phyloP scores from a whole-genome alignment of 2,888 invertebrate genomes.

The Atrina japonica region DNA sequence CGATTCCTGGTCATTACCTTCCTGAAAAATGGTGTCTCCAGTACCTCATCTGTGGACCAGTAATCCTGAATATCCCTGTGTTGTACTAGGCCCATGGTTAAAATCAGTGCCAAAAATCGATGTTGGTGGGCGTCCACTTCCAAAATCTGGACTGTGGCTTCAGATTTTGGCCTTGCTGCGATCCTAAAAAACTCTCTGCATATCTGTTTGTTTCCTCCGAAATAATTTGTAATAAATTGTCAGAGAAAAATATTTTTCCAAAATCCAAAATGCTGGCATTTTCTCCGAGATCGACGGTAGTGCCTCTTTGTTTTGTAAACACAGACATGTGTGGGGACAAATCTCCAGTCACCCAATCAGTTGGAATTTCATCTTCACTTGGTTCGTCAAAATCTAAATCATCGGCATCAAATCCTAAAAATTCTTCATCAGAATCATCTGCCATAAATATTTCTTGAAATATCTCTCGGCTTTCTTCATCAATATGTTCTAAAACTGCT shows the following conservation, averaged over 20 bases:
- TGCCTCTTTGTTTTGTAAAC: no score
- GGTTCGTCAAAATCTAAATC: conserved; percentile 22
- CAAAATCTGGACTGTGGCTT: no score
- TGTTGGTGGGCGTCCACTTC: not conserved
- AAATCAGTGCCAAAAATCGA: not conserved
- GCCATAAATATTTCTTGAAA: conserved; percentile 8
- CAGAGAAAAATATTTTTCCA: no score
- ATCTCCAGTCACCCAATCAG: no score
- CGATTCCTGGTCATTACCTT: conserved; percentile 11
- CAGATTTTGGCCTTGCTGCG: no score
- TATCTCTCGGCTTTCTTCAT: not conserved
- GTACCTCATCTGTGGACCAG: conserved; percentile 13
- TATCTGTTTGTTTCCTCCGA: no score
- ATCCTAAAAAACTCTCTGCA: no score
- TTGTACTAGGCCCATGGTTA: conserved; percentile 11
- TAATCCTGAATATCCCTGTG: conserved; percentile 13
- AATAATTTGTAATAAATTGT: no score
- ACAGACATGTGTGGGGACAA: no score
- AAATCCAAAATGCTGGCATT: no score
- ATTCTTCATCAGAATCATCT: conserved; percentile 13
- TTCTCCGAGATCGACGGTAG: no score
- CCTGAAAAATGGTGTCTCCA: conserved; percentile 9
- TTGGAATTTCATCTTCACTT: no score
- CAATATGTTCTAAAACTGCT: conserved; percentile 9
- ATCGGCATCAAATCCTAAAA: conserved; percentile 9